phyloP scores from a whole-genome alignment of 1,140 invertebrate species.

The Marisa cornuarietis region DNA sequence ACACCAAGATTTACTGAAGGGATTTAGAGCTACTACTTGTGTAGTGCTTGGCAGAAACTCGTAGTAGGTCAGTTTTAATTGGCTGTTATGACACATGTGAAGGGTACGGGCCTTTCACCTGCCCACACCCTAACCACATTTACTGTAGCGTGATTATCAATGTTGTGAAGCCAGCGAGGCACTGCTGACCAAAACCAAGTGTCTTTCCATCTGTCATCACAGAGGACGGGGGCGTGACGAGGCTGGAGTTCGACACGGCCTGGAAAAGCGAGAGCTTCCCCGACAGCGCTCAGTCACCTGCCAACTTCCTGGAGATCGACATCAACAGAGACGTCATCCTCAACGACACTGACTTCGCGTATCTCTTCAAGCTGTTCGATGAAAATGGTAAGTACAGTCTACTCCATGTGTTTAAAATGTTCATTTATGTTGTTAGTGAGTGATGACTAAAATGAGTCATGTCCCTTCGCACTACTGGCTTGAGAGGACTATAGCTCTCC shows the following conservation, averaged over 20 bases:
- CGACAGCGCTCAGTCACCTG: not conserved
- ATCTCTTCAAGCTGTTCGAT: not conserved
- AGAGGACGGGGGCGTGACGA: not conserved
- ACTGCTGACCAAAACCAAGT: too few relatives aligned
- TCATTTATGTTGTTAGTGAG: not conserved
- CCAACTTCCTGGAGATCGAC: slow-evolving; percentile 6
- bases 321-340: not conserved
- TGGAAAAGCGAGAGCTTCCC: not conserved
- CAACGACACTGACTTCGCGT: not conserved
- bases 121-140: too few relatives aligned
- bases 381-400: not conserved
- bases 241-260: not conserved
- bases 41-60: not conserved
- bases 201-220: not conserved
- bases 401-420: not conserved
- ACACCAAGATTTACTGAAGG: not conserved
- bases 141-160: too few relatives aligned
- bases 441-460: not conserved
- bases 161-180: too few relatives aligned
- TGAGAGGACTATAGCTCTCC: too few relatives aligned
- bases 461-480: too few relatives aligned
- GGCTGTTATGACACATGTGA: too few relatives aligned
- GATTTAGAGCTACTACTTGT: not conserved
- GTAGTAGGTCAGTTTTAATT: too few relatives aligned
- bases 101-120: too few relatives aligned